Evolutionary conservation across 1,140 invertebrate species (phyloP).

Genomic region (Caerostris extrusa): DNA sequence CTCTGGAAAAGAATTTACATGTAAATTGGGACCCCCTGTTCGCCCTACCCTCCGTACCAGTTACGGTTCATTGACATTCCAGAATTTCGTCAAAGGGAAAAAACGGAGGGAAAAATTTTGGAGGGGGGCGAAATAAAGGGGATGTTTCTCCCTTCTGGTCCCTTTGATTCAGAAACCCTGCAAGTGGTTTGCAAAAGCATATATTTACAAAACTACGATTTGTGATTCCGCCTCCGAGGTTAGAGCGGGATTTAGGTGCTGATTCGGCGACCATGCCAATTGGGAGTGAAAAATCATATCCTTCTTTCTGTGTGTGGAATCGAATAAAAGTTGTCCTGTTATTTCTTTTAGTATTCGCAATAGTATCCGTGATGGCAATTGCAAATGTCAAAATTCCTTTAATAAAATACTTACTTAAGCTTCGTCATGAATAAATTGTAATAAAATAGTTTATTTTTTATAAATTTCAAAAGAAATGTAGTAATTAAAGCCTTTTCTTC

Average conservation of each 20-base stretch:
- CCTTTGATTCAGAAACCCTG: slow-evolving; percentile 32
- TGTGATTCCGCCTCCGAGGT: slow-evolving; percentile 21
- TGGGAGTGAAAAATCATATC: slow-evolving; percentile 6
- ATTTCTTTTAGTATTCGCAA: neutral
- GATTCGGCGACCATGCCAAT: neutral
- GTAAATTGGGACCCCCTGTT: neutral
- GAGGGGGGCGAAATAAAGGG: neutral
- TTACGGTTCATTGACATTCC: slow-evolving; percentile 38
- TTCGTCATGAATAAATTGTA: neutral
- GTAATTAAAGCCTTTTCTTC: neutral
- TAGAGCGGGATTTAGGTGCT: slow-evolving; percentile 31
- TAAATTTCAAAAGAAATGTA: neutral
- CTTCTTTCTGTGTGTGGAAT: neutral
- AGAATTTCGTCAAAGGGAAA: slow-evolving; percentile 23
- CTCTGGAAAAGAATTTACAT: slow-evolving; percentile 36
- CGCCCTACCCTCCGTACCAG: neutral
- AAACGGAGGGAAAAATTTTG: neutral
- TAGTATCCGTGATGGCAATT: no score
- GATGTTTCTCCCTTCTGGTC: neutral
- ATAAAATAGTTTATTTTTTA: neutral
- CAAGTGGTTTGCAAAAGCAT: slow-evolving; percentile 27
- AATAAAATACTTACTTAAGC: neutral
- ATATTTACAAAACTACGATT: slow-evolving; percentile 36
- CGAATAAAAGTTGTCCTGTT: neutral
- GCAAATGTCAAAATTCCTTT: no score